Base-by-base conservation (phyloP, 2,888 invertebrate genomes). In the Aporophyla nigra region DNA sequence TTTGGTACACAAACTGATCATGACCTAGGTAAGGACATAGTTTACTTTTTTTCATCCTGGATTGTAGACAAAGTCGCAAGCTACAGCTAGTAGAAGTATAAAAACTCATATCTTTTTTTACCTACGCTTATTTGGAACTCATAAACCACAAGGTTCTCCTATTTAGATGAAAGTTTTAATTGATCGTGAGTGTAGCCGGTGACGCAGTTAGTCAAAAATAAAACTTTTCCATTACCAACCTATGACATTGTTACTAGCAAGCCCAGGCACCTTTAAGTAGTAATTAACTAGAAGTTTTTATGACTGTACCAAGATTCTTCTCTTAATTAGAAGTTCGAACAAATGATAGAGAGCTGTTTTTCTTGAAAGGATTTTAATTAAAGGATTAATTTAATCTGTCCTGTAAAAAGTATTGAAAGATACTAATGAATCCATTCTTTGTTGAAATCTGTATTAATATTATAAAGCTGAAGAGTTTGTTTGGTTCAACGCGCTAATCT, bases 271-370 rank as follows among this genome's bases (percentile, higher is more conserved):
- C 19, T 24, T 76, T 54, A 71, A 19, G 16, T 58, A 51, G 63
- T 46, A 75, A 65, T 75, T 82, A 53, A 21, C 19, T 53, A 40
- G 19, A 75, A 82, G 33, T 59, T 82, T 75, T 76, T 49, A 78
- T 53, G 27, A 61, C n/a, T 19, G 46, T 58, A 54, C 27, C 53
- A 61, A 54, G 53, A 49, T 58, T 54, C 62, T 81, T 65, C 58
- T 49, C 40, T 24, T 65, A 49, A 76, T 59, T 33, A 82, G n/a
- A 59, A 59, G 53, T 76, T 78, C 58, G 4, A 46, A 63, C 63
- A 14, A 65, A 81, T 46, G 33, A 51, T 53, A 58, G 24, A 43
- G 49, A 24, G 21, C 43, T n/a, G 27, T 74, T 33, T 65, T 53
- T 53, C 63, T 65, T 53, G 14, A 80, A 16, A 24, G 14, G 16